A percentile compares a stretch with the other conserved stretches of the same genome.
phyloP scores from a whole-genome alignment of 2,797 vertebrate species.

The Molossus alvarezi region DNA sequence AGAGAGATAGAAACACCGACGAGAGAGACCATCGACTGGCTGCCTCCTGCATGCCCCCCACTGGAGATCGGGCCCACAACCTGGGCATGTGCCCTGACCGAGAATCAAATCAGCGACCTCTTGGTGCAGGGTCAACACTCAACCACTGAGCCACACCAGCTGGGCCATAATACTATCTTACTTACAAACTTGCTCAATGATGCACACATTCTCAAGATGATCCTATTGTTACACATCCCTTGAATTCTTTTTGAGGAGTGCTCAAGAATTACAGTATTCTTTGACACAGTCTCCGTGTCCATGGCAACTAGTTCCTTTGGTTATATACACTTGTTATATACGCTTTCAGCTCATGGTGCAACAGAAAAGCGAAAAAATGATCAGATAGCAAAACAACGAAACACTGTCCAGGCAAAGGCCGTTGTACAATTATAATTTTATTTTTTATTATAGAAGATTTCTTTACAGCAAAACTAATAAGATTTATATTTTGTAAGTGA shows the following conservation, averaged over 20 bases:
- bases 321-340: neutral
- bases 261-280: neutral
- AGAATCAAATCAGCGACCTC: rapidly evolving
- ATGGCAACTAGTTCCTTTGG: neutral
- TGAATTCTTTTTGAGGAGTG: constrained; percentile 18
- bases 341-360: constrained; percentile 1
- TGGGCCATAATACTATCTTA: neutral
- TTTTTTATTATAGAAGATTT: neutral
- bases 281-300: neutral
- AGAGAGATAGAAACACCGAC: too few relatives aligned
- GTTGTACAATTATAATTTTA: constrained; percentile 3
- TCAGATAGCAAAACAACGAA: constrained; percentile 9
- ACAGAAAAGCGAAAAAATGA: neutral
- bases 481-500: constrained; percentile 3
- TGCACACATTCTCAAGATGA: neutral
- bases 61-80: too few relatives aligned
- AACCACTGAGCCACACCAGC: too few relatives aligned
- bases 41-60: too few relatives aligned
- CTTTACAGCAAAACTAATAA: neutral
- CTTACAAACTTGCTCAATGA: neutral
- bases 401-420: neutral
- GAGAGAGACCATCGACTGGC: too few relatives aligned
- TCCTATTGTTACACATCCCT: neutral
- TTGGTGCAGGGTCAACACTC: too few relatives aligned
- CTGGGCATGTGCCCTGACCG: too few relatives aligned